Base-by-base conservation (phyloP, 1,140 invertebrate genomes). In the Palaemon carinicauda region DNA sequence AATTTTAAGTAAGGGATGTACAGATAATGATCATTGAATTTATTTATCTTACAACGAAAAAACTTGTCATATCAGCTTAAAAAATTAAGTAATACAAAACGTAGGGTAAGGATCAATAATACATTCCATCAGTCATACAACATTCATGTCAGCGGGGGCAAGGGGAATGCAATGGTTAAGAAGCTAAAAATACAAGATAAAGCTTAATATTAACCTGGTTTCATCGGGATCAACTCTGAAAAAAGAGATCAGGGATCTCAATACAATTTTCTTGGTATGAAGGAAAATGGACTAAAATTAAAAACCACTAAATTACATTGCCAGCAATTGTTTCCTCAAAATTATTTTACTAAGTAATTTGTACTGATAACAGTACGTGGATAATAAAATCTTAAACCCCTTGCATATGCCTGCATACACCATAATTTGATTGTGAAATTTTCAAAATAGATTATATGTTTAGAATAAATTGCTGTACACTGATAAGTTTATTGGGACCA, bases 221-320 rank as follows among this genome's bases (percentile, higher is more conserved):
- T 88, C 87, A 82, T 88, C 87, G 24, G 87, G 87, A 75, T 88
- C 87, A 82, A 82, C 80, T 79, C 87, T 88, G 87, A 82, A 88
- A 86, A 41, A 87, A 82, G 79, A 87, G 80, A 88, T 73, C 74
- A 75, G 41, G 41, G 41, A 41, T 41, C 41, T 77, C 31, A 78
- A 74, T 56, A 52, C 33, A 78, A 74, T 74, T 82, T 79, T 81
- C 56, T n/a, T 80, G 50, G 33, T 73, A 50, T 31, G 15, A 33
- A n/a, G 29, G 27, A n/a, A 51, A 80, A 54, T 79, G 53, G 12
- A 79, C 77, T 52, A 52, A 79, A 54, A 79, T 19, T 41, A 41
- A 1, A 12, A 41, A 41, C 41, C 41, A 5, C 41, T 41, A 41
- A 41, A 5, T 41, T 41, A 41, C 3, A 41, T 41, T n/a, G n/a